A percentile compares a stretch with the other conserved stretches of the same genome.
These are phyloP conservation scores for Chymomyza caudatula DNA, from an alignment of 2,888 invertebrate genomes.

Conservation along the genomic window DNA sequence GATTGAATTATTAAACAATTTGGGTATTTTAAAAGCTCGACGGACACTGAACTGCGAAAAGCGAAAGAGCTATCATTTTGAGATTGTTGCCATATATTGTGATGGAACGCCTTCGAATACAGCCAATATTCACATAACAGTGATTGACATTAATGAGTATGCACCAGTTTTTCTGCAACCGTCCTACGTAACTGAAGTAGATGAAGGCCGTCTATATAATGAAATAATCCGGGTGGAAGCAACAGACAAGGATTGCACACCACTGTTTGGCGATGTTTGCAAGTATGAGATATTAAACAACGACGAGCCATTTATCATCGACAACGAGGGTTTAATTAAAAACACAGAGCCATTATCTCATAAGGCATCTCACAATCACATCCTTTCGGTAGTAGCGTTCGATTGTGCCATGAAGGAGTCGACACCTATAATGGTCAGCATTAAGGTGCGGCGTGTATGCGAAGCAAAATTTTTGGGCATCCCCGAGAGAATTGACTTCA, in stretches of 20 bases:
- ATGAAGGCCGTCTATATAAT: constrained; percentile 93
- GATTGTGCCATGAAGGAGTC: constrained; percentile 98
- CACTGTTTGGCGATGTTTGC: constrained; percentile 95
- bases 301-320: constrained; percentile 93
- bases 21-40: constrained; percentile 88
- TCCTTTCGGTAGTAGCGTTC: constrained; percentile 96
- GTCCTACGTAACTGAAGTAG: constrained; percentile 90
- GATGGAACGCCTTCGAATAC: constrained; percentile 91
- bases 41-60: constrained; percentile 95
- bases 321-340: constrained; percentile 94
- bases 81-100: constrained; percentile 95
- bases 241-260: constrained; percentile 96
- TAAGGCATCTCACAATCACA: constrained; percentile 95
- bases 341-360: constrained; percentile 96
- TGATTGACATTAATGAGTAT: constrained; percentile 97
- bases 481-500: constrained; percentile 77
- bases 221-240: constrained; percentile 95
- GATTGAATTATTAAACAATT: constrained; percentile 87
- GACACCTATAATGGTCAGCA: constrained; percentile 96
- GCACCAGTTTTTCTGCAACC: constrained; percentile 94
- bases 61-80: constrained; percentile 95
- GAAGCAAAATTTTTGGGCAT: constrained; percentile 88
- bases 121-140: constrained; percentile 95
- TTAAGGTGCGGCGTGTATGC: constrained; percentile 92
- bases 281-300: constrained; percentile 96